These are phyloP conservation scores for Sphaerophoria rueppellii DNA, from an alignment of 2,888 invertebrate species.

Conservation along the genomic window DNA sequence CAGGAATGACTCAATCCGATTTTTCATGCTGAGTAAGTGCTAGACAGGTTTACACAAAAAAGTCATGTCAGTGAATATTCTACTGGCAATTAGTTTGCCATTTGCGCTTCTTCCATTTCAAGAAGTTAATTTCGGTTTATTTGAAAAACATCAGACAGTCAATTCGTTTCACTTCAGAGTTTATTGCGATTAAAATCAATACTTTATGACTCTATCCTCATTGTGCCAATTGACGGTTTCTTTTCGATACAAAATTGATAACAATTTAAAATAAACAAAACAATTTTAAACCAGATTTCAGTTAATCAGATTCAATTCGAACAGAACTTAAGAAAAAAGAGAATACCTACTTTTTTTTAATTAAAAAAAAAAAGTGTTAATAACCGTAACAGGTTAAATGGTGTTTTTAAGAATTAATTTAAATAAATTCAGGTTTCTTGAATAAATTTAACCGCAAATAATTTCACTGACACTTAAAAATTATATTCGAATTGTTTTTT, in stretches of 20 bases:
- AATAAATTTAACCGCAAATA: constrained; percentile 8
- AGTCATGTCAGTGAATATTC: not conserved
- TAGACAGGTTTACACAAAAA: not conserved
- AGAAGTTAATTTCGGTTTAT: no score
- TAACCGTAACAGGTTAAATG: constrained; percentile 43
- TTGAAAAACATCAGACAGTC: no score
- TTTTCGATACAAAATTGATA: not conserved
- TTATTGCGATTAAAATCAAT: not conserved
- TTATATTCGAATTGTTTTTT: not conserved
- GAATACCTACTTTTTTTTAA: constrained; percentile 10
- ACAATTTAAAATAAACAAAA: constrained; percentile 12
- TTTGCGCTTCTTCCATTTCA: no score
- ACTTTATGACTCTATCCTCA: not conserved
- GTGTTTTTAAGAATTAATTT: constrained; percentile 14
- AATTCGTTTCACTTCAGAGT: no score
- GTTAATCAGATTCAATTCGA: not conserved
- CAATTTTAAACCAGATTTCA: constrained; percentile 1
- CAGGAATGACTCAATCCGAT: not conserved
- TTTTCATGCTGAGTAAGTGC: not conserved
- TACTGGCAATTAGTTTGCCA: no score
- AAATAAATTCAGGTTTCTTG: constrained; percentile 21
- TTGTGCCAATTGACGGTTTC: not conserved
- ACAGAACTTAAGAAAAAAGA: not conserved
- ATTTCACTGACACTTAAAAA: constrained; percentile 6
- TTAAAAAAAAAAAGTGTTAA: constrained; percentile 31